phyloP scores from a whole-genome alignment of 2,888 invertebrate genomes.

The Gastrophysa polygoni region DNA sequence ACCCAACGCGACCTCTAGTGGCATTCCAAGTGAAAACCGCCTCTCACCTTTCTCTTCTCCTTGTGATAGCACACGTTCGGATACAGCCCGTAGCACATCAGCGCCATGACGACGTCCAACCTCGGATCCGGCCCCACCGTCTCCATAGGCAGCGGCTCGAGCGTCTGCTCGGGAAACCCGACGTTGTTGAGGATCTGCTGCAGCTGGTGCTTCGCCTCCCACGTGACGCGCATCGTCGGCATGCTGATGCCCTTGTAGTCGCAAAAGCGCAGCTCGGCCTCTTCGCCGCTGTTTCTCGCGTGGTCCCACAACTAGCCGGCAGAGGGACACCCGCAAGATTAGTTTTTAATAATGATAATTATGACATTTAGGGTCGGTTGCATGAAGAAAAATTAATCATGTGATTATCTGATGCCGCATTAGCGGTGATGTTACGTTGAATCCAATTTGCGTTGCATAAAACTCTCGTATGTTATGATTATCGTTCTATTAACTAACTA shows the following conservation, averaged over 20 bases:
- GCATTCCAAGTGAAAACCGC: background rate
- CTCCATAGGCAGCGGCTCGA: conserved; percentile 76
- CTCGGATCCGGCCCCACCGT: conserved; percentile 77
- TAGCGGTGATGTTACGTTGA: too few species aligned
- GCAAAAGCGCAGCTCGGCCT: conserved; percentile 84
- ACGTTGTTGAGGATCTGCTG: conserved; percentile 67
- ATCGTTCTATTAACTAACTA: too few species aligned
- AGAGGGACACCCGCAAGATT: conserved; percentile 34
- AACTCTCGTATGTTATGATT: too few species aligned
- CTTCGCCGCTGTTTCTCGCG: conserved; percentile 71
- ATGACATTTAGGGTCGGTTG: too few species aligned
- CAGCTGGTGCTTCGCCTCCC: conserved; percentile 82
- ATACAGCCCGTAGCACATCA: conserved; percentile 91
- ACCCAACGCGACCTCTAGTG: too few species aligned
- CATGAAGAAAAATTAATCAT: too few species aligned
- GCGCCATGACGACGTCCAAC: conserved; percentile 82
- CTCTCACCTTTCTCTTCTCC: conserved; percentile 84
- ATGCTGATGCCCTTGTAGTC: conserved; percentile 87
- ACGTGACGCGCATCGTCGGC: conserved; percentile 88
- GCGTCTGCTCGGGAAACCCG: conserved; percentile 90
- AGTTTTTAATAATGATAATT: too few species aligned
- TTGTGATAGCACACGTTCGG: conserved; percentile 97
- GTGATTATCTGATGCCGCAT: too few species aligned
- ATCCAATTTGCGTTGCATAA: too few species aligned
- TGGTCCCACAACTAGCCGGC: conserved; percentile 70